A percentile compares a stretch with the other conserved stretches of the same genome.
Conservation (phyloP, 1,140 invertebrate species). For the Drosophila pectinifera region DNA sequence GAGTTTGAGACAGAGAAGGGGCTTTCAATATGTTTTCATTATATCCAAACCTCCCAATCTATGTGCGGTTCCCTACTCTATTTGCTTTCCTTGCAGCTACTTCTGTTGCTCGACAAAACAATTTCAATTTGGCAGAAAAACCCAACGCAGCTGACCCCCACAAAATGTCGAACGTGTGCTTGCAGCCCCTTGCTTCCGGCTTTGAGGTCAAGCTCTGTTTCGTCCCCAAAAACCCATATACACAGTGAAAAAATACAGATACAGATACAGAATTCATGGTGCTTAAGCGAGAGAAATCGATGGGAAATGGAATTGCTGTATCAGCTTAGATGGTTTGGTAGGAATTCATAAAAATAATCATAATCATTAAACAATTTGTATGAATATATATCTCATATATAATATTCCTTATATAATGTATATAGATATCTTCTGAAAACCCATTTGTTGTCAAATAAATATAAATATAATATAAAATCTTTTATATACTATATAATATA, state of each 20-base stretch:
- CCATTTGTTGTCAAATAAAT: no score
- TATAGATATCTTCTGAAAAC: no score
- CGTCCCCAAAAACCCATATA: background rate
- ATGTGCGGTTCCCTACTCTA: no score
- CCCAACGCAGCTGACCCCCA: conserved; percentile 64
- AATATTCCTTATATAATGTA: no score
- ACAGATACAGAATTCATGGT: no score
- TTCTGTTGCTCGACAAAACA: conserved; percentile 51
- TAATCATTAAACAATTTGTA: no score
- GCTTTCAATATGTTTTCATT: background rate
- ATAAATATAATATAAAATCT: no score
- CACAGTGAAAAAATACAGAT: conserved; percentile 19
- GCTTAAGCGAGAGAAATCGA: background rate
- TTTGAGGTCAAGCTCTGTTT: conserved; percentile 23
- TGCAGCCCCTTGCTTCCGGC: conserved; percentile 16
- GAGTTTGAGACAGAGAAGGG: no score
- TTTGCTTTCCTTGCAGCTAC: background rate
- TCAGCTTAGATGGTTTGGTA: background rate
- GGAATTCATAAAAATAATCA: no score
- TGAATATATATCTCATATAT: no score
- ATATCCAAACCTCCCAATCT: background rate
- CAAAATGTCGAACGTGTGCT: conserved; percentile 73
- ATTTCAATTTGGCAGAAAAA: conserved; percentile 75
- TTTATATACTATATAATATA: no score
- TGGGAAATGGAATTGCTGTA: background rate